These are phyloP conservation scores for Cassiopea andromeda DNA, from an alignment of 30 jellyfish, hydroid and myxozoan species.

Conservation along the genomic window DNA sequence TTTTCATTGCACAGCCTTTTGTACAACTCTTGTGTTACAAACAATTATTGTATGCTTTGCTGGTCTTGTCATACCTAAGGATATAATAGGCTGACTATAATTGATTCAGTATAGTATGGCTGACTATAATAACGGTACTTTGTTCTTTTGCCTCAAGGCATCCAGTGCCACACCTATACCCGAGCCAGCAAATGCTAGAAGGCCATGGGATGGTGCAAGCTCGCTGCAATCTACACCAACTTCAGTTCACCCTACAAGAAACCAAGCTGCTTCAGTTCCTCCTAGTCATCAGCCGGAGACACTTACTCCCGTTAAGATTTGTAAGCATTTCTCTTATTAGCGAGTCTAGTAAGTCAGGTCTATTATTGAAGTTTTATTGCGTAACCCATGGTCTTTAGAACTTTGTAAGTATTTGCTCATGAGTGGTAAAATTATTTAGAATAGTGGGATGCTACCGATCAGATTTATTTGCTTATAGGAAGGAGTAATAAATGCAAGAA, in stretches of 20 bases:
- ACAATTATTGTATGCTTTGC: too few relatives aligned
- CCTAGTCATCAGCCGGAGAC: conserved; percentile 19
- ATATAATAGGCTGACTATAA: too few relatives aligned
- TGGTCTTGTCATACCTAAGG: too few relatives aligned
- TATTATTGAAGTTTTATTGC: too few relatives aligned
- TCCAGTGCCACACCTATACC: conserved; percentile 40
- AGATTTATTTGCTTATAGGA: too few relatives aligned
- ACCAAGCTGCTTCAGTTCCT: conserved; percentile 39
- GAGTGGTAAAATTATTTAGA: too few relatives aligned
- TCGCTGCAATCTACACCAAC: conserved; percentile 53
- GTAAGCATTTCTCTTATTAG: neutral
- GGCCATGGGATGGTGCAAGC: conserved; percentile 27
- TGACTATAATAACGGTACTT: neutral
- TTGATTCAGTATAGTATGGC: neutral
- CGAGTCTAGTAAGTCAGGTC: neutral
- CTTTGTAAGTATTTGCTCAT: too few relatives aligned
- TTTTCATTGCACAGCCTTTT: too few relatives aligned
- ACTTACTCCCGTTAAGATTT: neutral
- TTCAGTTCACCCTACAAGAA: conserved; percentile 28
- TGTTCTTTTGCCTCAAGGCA: neutral
- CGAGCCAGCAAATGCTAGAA: conserved; percentile 44
- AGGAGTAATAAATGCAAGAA: too few relatives aligned
- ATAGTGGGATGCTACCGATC: too few relatives aligned
- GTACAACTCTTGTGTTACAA: too few relatives aligned
- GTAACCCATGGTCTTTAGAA: too few relatives aligned